These are phyloP conservation scores for Cuniculus paca DNA, from an alignment of 2,797 vertebrate species.

Conservation along the genomic window DNA sequence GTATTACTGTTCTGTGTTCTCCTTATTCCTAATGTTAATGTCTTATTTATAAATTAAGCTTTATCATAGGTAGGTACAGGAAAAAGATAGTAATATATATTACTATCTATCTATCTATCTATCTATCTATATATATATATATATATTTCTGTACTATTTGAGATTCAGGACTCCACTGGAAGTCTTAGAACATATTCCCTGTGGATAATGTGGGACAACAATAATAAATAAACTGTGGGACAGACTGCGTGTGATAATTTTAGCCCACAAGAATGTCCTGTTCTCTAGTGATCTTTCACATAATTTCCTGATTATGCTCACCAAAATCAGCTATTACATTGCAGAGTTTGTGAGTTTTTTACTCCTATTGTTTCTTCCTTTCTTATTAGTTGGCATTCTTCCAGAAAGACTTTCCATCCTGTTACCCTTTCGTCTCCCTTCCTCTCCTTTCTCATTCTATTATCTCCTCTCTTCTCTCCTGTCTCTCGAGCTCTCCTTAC, in stretches of 20 bases:
- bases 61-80: neutral
- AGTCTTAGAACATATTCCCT: neutral
- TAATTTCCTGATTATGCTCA: neutral
- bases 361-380: neutral
- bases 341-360: neutral
- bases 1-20: neutral
- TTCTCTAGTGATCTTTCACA: neutral
- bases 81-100: neutral
- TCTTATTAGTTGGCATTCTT: constrained; percentile 25
- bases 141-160: neutral
- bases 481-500: neutral
- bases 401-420: neutral
- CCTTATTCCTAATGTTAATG: neutral
- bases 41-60: neutral
- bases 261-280: neutral
- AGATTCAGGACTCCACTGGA: no score
- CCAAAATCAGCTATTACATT: neutral
- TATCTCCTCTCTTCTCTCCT: neutral
- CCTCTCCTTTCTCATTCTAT: no score
- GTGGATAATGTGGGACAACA: neutral
- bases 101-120: no score
- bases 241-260: neutral
- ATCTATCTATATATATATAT: no score
- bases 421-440: neutral
- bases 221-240: neutral